Conservation (phyloP, 2,888 invertebrate genomes). For the Lepidonotus clava region DNA sequence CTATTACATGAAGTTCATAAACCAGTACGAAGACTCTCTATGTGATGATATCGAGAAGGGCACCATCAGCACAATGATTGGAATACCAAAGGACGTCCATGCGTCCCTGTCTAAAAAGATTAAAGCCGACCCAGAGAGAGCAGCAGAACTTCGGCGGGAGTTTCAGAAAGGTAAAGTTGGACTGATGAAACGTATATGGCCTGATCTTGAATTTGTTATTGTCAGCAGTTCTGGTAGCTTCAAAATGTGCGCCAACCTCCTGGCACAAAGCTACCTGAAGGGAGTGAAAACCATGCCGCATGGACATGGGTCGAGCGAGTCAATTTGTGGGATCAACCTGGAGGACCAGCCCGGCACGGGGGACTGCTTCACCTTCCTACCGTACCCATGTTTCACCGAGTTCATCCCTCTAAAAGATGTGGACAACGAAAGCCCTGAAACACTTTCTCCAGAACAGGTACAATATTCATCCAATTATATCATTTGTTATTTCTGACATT, state of each 20-base stretch:
- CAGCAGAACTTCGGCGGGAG: not conserved
- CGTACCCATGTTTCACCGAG: not conserved
- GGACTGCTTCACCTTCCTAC: not conserved
- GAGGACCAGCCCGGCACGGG: not conserved
- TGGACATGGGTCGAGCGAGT: not conserved
- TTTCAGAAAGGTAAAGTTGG: not conserved
- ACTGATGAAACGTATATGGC: constrained; percentile 7
- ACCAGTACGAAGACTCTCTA: not conserved
- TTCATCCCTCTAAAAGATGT: not conserved
- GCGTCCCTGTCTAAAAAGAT: not conserved
- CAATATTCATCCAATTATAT: too few relatives aligned
- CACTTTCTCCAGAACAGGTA: not conserved
- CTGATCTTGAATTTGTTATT: not conserved
- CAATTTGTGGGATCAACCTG: not conserved
- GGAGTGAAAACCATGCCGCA: not conserved
- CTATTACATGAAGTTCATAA: not conserved
- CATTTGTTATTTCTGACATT: too few relatives aligned
- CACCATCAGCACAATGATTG: not conserved
- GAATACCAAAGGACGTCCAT: not conserved
- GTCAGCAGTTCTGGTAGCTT: not conserved
- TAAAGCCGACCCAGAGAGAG: not conserved
- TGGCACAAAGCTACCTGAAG: not conserved
- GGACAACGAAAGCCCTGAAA: not conserved
- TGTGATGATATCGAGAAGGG: not conserved
- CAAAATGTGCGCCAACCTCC: not conserved